Evolutionary conservation across 2,888 invertebrate genomes (phyloP).

Genomic region (Cerastis rubricosa): DNA sequence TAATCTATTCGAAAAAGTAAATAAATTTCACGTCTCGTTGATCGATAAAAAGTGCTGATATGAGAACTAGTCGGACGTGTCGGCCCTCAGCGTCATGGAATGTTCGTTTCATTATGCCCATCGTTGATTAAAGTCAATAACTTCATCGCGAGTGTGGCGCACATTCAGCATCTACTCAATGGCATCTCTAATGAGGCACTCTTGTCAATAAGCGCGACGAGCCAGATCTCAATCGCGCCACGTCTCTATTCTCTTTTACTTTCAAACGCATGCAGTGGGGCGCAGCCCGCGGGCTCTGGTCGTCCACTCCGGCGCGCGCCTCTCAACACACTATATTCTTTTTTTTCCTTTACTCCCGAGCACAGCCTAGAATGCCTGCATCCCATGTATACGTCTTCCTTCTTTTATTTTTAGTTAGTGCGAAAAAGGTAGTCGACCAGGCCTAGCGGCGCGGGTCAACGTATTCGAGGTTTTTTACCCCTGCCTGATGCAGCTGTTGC

Average conservation of each 20-base stretch:
- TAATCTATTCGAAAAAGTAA: conserved; percentile 52
- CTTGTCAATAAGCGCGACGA: conserved; percentile 77
- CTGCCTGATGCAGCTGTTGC: conserved; percentile 85
- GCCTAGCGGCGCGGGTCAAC: conserved; percentile 82
- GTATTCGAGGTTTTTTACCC: conserved; percentile 87
- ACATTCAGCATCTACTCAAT: conserved; percentile 70
- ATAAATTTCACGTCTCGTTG: conserved; percentile 54
- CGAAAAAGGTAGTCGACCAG: conserved; percentile 86
- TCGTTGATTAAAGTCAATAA: conserved; percentile 72
- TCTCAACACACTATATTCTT: conserved; percentile 84
- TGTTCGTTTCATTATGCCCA: conserved; percentile 69
- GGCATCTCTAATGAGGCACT: conserved; percentile 79
- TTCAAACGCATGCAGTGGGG: conserved; percentile 73
- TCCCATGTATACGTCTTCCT: conserved; percentile 82
- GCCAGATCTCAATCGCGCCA: conserved; percentile 74
- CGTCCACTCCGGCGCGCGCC: conserved; percentile 79
- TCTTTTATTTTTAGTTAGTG: conserved; percentile 87
- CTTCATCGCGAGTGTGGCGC: conserved; percentile 67
- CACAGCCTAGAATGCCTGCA: conserved; percentile 84
- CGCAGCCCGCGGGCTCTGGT: conserved; percentile 65
- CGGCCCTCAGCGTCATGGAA: conserved; percentile 64
- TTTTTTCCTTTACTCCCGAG: conserved; percentile 80
- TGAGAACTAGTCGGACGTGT: conserved; percentile 65
- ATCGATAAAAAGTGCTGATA: conserved; percentile 68
- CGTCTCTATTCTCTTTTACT: conserved; percentile 77